Conservation (phyloP, 1,140 invertebrate genomes). For the Bactericera cockerelli region DNA sequence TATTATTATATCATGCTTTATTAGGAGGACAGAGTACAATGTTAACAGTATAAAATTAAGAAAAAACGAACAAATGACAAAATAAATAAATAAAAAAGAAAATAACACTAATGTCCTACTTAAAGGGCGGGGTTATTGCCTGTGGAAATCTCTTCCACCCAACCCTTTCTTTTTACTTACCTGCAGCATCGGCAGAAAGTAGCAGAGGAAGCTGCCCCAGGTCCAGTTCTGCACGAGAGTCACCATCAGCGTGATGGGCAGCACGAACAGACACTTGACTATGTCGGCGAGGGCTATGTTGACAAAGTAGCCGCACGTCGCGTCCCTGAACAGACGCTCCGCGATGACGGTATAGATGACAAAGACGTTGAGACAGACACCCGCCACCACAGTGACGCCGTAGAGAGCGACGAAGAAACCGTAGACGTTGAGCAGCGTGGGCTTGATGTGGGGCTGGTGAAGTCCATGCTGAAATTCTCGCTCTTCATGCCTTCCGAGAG, state of each 20-base stretch:
- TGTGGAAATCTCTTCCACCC: too few species aligned
- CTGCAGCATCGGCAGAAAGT: constrained; percentile 57
- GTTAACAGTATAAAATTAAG: too few species aligned
- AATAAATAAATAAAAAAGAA: too few species aligned
- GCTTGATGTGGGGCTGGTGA: constrained; percentile 30
- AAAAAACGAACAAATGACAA: too few species aligned
- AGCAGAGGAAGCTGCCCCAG: constrained; percentile 56
- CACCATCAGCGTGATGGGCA: constrained; percentile 49
- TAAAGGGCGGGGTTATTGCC: too few species aligned
- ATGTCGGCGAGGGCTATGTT: constrained; percentile 51
- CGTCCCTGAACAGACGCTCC: constrained; percentile 41
- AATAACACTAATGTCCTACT: too few species aligned
- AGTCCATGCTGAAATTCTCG: constrained; percentile 28
- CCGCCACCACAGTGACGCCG: constrained; percentile 36
- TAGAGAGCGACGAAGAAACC: constrained; percentile 48
- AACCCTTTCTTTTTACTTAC: too few species aligned
- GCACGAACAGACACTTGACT: constrained; percentile 45
- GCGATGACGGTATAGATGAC: constrained; percentile 42
- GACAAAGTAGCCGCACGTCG: constrained; percentile 46
- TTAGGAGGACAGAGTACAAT: too few species aligned
- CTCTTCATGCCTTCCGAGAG: not conserved
- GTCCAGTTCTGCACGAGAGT: constrained; percentile 56
- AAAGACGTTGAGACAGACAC: constrained; percentile 38
- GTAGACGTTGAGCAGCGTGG: constrained; percentile 37
- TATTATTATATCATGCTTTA: too few species aligned